Percentiles rank a stretch among this genome's conserved stretches.
Evolutionary conservation across 1,140 invertebrate species (phyloP).

Genomic region (Achatina immaculata): DNA sequence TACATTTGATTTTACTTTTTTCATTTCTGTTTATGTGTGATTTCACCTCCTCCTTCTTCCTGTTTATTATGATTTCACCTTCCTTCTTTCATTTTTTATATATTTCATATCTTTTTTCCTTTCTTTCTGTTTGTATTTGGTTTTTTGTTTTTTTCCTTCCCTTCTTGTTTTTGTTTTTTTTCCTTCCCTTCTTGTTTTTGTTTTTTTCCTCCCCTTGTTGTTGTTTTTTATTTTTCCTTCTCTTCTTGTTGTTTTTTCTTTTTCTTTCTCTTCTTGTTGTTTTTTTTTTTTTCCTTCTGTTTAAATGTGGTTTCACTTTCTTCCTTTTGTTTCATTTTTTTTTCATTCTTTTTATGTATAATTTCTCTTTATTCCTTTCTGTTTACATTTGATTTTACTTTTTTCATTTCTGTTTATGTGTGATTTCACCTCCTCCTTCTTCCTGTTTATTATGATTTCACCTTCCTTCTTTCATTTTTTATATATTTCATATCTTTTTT

Average conservation of each 20-base stretch:
- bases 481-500: too few species aligned
- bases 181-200: background rate
- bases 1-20: too few species aligned
- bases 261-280: too few species aligned
- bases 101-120: constrained; percentile 10
- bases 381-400: background rate
- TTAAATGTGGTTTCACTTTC: too few species aligned
- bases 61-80: background rate
- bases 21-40: too few species aligned
- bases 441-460: background rate
- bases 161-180: background rate
- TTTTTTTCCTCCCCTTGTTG: background rate
- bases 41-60: background rate
- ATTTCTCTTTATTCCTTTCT: background rate
- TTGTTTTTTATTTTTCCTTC: background rate
- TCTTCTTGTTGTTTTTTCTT: too few species aligned
- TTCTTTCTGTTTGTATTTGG: background rate
- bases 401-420: background rate
- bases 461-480: background rate
- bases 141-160: background rate
- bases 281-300: too few species aligned
- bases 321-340: too few species aligned
- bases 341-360: too few species aligned
- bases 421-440: background rate
- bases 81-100: background rate